Percentiles rank a stretch among this genome's conserved stretches.
These are phyloP conservation scores for Gymnoscopelus microlampas DNA, from an alignment of 2,797 vertebrate species.

Conservation along the genomic window DNA sequence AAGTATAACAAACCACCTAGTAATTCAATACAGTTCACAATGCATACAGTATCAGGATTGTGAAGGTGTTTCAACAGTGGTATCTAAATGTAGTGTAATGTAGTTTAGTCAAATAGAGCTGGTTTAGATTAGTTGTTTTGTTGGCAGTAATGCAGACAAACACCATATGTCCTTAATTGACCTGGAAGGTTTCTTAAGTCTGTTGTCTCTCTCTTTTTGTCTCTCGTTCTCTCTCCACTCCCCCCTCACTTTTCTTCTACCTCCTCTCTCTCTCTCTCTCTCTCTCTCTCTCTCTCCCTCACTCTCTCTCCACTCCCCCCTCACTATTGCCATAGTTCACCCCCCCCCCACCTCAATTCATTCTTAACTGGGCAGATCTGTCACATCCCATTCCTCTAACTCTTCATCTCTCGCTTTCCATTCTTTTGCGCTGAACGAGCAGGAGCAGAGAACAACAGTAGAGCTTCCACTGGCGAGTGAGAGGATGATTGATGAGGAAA, in stretches of 20 bases:
- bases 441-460: too few species aligned
- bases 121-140: conserved; percentile 5
- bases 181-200: conserved; percentile 18
- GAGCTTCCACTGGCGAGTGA: too few species aligned
- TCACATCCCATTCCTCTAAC: too few species aligned
- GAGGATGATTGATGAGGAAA: too few species aligned
- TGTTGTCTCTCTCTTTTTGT: conserved; percentile 22
- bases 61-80: background rate
- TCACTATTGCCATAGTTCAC: background rate
- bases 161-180: conserved; percentile 51
- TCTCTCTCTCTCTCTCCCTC: background rate
- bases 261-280: conserved; percentile 9
- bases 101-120: background rate
- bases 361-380: too few species aligned
- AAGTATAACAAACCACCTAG: too few species aligned
- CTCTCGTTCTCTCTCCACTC: conserved; percentile 2
- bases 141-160: conserved; percentile 9
- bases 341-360: too few species aligned
- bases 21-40: background rate
- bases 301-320: conserved; percentile 4
- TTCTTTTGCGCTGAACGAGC: too few species aligned
- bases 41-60: background rate
- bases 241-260: background rate
- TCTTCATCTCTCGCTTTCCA: too few species aligned
- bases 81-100: background rate